phyloP scores from a whole-genome alignment of 2,797 vertebrate genomes.

The Aldrovandia affinis region DNA sequence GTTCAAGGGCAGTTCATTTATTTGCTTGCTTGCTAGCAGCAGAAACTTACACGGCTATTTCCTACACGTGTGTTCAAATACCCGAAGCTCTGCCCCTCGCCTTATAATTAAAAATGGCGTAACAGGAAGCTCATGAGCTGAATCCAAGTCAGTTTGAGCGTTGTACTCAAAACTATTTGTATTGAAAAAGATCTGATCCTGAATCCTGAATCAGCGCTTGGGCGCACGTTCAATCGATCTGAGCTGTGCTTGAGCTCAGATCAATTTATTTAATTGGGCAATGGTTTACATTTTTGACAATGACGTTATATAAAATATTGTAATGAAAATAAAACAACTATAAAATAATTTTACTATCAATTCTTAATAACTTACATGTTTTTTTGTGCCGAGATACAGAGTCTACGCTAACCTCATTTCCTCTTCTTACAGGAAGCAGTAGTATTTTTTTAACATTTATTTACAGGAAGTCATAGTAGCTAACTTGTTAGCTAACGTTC shows the following conservation, averaged over 20 bases:
- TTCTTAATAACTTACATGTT: slow-evolving; percentile 55
- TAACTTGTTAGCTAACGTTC: too few relatives aligned
- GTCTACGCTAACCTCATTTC: slow-evolving; percentile 32
- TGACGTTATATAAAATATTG: background rate
- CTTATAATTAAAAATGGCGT: slow-evolving; percentile 9
- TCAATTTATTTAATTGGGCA: background rate
- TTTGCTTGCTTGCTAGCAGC: too few relatives aligned
- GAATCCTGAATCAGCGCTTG: background rate
- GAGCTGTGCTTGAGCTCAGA: background rate
- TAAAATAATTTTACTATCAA: background rate
- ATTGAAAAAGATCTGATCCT: background rate
- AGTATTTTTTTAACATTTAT: background rate
- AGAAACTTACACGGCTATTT: background rate
- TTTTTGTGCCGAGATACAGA: slow-evolving; percentile 51
- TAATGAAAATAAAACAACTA: background rate
- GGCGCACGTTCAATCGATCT: background rate
- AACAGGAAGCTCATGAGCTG: background rate
- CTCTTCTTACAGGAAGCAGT: slow-evolving; percentile 37
- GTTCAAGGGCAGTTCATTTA: background rate
- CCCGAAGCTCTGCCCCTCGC: background rate
- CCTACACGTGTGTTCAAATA: background rate
- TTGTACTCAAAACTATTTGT: background rate
- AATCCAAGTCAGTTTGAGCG: background rate
- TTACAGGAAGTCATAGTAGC: slow-evolving; percentile 47
- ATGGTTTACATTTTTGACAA: background rate